A percentile compares a stretch with the other conserved stretches of the same genome.
These are phyloP conservation scores for Willisornis vidua DNA, from an alignment of 2,113 vertebrate species.

Conservation along the genomic window DNA sequence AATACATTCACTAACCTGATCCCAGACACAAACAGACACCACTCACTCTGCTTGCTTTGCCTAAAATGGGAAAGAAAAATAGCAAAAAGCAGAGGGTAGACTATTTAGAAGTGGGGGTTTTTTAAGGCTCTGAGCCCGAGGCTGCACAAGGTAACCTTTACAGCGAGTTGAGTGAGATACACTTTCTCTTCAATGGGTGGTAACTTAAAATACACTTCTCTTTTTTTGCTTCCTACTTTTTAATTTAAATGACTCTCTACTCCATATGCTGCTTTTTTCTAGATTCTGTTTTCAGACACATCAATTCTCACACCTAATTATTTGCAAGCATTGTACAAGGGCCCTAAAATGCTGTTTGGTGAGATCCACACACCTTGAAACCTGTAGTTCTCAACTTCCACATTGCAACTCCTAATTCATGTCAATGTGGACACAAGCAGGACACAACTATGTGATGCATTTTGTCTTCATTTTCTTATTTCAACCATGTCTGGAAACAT, in stretches of 20 bases:
- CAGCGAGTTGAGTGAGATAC: background rate
- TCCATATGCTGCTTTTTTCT: background rate
- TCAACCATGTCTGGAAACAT: background rate
- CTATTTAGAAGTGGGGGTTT: background rate
- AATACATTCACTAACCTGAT: background rate
- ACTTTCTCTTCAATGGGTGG: background rate
- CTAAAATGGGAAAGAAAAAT: background rate
- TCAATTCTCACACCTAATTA: background rate
- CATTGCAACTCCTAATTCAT: background rate
- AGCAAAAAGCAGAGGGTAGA: background rate
- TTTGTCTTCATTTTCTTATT: background rate
- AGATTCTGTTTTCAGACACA: background rate
- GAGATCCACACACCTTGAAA: background rate
- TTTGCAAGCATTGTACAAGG: background rate
- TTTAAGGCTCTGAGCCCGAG: background rate
- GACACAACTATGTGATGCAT: background rate
- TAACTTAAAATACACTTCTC: slow-evolving; percentile 34
- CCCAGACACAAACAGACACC: background rate
- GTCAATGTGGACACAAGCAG: background rate
- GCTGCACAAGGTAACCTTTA: background rate
- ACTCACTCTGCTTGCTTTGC: background rate
- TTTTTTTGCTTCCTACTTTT: slow-evolving; percentile 35
- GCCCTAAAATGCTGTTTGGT: background rate
- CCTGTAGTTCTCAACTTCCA: background rate
- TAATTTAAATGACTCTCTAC: slow-evolving; percentile 2